phyloP scores from a whole-genome alignment of 2,113 vertebrate genomes.

The Columbina picui region DNA sequence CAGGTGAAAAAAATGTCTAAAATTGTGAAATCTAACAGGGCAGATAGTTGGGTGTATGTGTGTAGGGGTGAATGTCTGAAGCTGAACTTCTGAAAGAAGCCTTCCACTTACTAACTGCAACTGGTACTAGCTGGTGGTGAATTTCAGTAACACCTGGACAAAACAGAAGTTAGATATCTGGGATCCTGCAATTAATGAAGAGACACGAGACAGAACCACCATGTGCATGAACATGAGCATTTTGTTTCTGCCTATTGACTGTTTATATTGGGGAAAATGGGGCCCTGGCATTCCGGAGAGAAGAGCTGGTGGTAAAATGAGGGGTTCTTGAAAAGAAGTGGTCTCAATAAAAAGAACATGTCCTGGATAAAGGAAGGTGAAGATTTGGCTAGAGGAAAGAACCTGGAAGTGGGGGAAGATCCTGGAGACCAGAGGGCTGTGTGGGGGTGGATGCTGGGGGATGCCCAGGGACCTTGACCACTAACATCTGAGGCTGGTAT shows the following conservation, averaged over 20 bases:
- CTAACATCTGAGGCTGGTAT: not conserved
- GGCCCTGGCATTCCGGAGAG: not conserved
- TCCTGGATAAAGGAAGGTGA: not conserved
- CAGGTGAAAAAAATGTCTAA: not conserved
- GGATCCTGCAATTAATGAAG: not conserved
- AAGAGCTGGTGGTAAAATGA: not conserved
- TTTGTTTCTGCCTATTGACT: not conserved
- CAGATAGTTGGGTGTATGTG: not conserved
- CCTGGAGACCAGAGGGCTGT: not conserved
- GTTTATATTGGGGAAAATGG: not conserved
- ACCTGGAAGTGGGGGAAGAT: not conserved
- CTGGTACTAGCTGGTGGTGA: not conserved
- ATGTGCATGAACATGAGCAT: not conserved
- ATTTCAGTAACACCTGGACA: not conserved
- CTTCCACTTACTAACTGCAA: not conserved
- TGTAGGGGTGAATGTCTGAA: not conserved
- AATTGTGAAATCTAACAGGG: not conserved
- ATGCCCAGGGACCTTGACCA: not conserved
- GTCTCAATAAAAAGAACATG: not conserved
- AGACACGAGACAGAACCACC: not conserved
- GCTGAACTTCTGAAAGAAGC: not conserved
- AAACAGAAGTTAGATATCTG: not conserved
- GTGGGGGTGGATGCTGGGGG: not conserved
- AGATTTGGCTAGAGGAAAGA: not conserved
- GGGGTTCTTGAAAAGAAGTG: not conserved